These are phyloP conservation scores for Papilio machaon DNA, from an alignment of 1,140 invertebrate species.

Conservation along the genomic window DNA sequence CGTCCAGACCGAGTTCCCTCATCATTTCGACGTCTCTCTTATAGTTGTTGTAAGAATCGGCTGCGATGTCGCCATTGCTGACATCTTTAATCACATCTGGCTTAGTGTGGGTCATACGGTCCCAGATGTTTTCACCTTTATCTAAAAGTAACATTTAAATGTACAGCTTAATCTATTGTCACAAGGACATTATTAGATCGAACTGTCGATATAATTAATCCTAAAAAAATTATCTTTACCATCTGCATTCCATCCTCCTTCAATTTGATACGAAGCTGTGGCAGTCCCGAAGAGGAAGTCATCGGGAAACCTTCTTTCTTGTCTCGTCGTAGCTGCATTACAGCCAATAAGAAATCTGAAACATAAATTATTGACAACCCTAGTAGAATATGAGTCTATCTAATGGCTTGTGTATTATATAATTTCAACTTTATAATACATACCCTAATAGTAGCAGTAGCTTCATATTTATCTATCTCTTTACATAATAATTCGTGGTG, in stretches of 20 bases:
- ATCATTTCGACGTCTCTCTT: slow-evolving; percentile 65
- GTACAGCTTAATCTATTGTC: neutral
- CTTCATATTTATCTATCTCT: neutral
- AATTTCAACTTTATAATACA: neutral
- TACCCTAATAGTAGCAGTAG: neutral
- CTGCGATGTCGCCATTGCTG: slow-evolving; percentile 56
- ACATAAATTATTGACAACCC: neutral
- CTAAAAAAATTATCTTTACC: slow-evolving; percentile 48
- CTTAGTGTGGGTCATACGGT: slow-evolving; percentile 59
- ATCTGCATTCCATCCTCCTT: slow-evolving; percentile 75
- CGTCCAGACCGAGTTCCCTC: slow-evolving; percentile 62
- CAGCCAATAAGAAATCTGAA: neutral
- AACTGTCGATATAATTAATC: neutral
- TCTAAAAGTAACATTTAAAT: slow-evolving; percentile 58
- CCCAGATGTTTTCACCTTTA: slow-evolving; percentile 82
- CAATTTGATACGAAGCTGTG: slow-evolving; percentile 76
- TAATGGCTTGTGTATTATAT: neutral
- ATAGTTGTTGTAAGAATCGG: slow-evolving; percentile 60
- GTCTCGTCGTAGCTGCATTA: slow-evolving; percentile 10
- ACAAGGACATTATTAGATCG: neutral
- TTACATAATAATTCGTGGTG: neutral
- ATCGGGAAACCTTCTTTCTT: slow-evolving; percentile 49
- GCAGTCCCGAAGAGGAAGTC: slow-evolving; percentile 74
- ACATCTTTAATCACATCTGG: slow-evolving; percentile 50
- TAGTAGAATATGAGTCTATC: neutral